Conservation (phyloP, 2,113 vertebrate species). For the Stictonetta naevosa region DNA sequence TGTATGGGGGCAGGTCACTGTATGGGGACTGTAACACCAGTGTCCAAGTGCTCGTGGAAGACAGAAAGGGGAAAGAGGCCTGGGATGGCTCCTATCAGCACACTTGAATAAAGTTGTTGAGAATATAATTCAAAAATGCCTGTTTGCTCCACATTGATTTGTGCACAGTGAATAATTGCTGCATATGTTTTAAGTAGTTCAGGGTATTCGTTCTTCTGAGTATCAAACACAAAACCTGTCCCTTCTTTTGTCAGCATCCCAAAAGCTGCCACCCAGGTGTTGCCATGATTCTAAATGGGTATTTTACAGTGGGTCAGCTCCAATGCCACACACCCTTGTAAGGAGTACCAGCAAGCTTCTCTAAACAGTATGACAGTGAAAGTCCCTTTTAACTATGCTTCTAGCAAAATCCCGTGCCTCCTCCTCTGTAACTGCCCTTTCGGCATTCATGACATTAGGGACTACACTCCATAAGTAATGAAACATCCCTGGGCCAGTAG, state of each 20-base stretch:
- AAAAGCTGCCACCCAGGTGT: neutral
- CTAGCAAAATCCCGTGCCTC: neutral
- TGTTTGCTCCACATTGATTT: neutral
- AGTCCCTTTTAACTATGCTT: neutral
- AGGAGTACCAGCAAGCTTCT: neutral
- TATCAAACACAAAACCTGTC: neutral
- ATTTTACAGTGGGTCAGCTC: neutral
- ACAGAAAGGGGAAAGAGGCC: neutral
- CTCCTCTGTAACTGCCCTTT: neutral
- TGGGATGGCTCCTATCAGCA: neutral
- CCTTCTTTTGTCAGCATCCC: neutral
- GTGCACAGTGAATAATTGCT: neutral
- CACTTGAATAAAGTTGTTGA: neutral
- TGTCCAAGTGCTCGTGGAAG: neutral
- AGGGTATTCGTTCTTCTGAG: neutral
- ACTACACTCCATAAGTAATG: neutral
- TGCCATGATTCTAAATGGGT: neutral
- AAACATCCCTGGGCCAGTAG: too few species aligned
- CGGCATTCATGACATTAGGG: neutral
- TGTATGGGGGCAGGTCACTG: accelerated
- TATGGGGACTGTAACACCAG: neutral
- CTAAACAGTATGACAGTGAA: neutral
- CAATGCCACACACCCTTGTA: neutral
- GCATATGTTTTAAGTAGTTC: neutral
- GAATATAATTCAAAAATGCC: neutral